Percentiles rank a stretch among this genome's conserved stretches.
Evolutionary conservation across 1,140 invertebrate genomes (phyloP).

Genomic region (Neodiprion pinetum): DNA sequence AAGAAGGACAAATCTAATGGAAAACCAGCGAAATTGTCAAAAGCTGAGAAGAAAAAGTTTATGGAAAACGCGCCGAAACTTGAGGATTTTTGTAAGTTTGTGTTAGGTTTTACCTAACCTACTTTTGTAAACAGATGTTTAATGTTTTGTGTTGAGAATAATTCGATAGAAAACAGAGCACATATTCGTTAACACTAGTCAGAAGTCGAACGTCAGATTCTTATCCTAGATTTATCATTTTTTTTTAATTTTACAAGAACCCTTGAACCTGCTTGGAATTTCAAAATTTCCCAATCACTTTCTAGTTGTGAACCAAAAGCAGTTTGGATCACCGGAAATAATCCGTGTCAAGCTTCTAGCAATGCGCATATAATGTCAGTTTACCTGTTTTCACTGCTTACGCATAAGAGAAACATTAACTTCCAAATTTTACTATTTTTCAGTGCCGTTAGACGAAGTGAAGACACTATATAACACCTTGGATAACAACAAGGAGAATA

Average conservation of each 20-base stretch:
- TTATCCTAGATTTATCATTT: no score
- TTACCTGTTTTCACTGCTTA: constrained; percentile 20
- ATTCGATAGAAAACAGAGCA: neutral
- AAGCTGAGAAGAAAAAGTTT: constrained; percentile 68
- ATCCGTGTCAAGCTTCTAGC: neutral
- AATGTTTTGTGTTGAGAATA: neutral
- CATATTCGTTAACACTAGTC: constrained; percentile 26
- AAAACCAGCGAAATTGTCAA: constrained; percentile 63
- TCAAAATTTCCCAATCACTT: neutral
- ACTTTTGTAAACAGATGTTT: constrained; percentile 9
- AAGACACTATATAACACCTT: constrained; percentile 59
- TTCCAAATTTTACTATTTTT: constrained; percentile 30
- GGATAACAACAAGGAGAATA: constrained; percentile 57
- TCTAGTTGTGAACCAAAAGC: neutral
- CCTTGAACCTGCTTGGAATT: neutral
- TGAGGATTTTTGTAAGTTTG: constrained; percentile 69
- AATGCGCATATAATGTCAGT: neutral
- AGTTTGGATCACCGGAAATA: constrained; percentile 15
- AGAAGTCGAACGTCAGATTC: constrained; percentile 39
- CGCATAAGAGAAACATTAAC: neutral
- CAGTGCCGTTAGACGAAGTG: constrained; percentile 60
- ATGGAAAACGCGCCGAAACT: constrained; percentile 66
- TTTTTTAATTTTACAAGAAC: neutral
- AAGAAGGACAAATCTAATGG: constrained; percentile 71
- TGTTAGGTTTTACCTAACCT: neutral